Percentiles rank a stretch among this genome's conserved stretches.
Evolutionary conservation across 2,797 vertebrate genomes (phyloP).

Genomic region (Sarcophilus harrisii): DNA sequence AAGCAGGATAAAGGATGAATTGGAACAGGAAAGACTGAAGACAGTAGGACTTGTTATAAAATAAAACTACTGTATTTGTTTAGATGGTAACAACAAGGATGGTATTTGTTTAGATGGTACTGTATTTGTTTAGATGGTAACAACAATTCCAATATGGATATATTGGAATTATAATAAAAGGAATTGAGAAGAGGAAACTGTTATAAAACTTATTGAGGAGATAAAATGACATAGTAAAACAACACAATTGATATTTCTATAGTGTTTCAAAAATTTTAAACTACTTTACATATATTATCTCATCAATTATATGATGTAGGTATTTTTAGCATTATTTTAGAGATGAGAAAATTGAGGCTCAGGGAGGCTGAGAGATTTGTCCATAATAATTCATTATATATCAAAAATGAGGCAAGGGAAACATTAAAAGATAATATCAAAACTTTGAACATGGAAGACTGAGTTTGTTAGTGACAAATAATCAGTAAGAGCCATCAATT

Average conservation of each 20-base stretch:
- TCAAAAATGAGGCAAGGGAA: background rate
- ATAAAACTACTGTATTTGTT: background rate
- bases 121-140: background rate
- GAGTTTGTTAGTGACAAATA: background rate
- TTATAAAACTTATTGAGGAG: background rate
- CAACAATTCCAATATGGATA: no score
- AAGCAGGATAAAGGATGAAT: background rate
- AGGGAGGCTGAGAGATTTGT: background rate
- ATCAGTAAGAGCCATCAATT: background rate
- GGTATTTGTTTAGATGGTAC: background rate
- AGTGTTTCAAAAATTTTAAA: background rate
- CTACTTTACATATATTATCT: background rate
- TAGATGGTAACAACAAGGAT: background rate
- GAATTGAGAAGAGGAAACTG: background rate
- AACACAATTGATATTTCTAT: background rate
- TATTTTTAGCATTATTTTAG: background rate
- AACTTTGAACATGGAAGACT: background rate
- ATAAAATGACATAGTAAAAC: background rate
- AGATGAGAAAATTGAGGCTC: background rate
- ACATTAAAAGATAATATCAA: background rate
- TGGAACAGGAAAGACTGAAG: background rate
- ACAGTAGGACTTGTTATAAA: background rate
- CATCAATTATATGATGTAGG: background rate
- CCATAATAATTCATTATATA: background rate
- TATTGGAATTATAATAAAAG: background rate